Evolutionary conservation across 2,113 vertebrate genomes (phyloP), one percentile per base, ranked within the genome.

Genomic region (Hymenochirus boettgeri): DNA sequence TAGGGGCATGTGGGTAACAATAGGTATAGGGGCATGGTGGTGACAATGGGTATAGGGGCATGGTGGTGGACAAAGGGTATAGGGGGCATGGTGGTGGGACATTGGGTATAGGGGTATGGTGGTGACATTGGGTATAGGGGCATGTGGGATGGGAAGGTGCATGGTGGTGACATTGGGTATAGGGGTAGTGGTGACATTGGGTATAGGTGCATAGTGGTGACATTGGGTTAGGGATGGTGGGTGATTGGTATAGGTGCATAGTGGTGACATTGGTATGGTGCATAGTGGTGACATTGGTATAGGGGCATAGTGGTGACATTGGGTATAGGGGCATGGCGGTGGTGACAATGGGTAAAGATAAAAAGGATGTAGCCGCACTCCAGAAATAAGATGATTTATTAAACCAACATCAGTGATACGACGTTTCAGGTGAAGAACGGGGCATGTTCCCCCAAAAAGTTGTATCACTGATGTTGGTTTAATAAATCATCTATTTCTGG

Each of bases 31-130:
- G n/a, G n/a, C n/a, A n/a, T n/a, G n/a, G 19, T 23, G 7, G 17
- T 53, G 33, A n/a, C 26, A 4, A 27, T 33, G 13, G 48, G 61
- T 15, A 17, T n/a, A n/a, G n/a, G n/a, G n/a, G n/a, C n/a, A n/a
- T n/a, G n/a, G n/a, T n/a, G n/a, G n/a, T n/a, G n/a, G 3, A 10
- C 3, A 27, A 18, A 50, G 26, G 3, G 65, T 72, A 52, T 65
- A 26, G 65, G 7, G 42, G 31, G 10, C 26, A 21, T n/a, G n/a
- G n/a, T n/a, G n/a, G n/a, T n/a, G n/a, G n/a, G n/a, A 55, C 10
- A 46, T 2, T 23, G 1, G 3, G 22, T 13, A 1, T 18, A 18
- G 1, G 23, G 11, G 18, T n/a, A n/a, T n/a, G n/a, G n/a, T n/a
- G n/a, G n/a, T n/a, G n/a, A n/a, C n/a, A n/a, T n/a, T 2, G 7